Conservation (phyloP, 2,888 invertebrate species). For the Archips crataeganus region DNA sequence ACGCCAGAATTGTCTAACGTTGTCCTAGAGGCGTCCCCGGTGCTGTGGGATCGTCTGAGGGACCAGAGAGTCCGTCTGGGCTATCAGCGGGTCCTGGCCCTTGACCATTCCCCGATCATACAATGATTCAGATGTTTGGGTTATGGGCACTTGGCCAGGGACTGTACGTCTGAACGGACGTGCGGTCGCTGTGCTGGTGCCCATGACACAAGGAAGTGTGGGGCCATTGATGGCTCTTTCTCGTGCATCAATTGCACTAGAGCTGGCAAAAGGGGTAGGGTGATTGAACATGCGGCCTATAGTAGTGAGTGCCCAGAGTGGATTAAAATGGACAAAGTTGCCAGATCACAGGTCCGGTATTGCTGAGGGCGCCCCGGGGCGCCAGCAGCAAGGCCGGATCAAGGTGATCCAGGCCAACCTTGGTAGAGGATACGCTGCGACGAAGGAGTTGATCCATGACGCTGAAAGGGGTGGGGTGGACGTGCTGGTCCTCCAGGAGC, state of each 20-base stretch:
- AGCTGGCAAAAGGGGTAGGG: fast-evolving
- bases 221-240: no score
- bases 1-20: not conserved
- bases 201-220: constrained; percentile 6
- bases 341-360: constrained; percentile 1
- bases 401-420: not conserved
- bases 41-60: not conserved
- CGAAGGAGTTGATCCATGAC: constrained; percentile 7
- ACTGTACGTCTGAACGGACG: not conserved
- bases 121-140: not conserved
- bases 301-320: not conserved
- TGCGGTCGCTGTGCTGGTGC: not conserved
- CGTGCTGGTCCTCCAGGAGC: constrained; percentile 18
- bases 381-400: not conserved
- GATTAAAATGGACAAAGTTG: constrained; percentile 1
- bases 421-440: not conserved
- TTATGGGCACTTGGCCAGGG: not conserved
- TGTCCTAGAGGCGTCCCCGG: not conserved
- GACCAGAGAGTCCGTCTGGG: not conserved
- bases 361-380: constrained; percentile 36
- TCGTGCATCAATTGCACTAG: not conserved
- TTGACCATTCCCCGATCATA: not conserved
- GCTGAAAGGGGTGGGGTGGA: not conserved
- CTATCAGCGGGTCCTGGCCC: not conserved
- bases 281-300: not conserved